These are phyloP conservation scores for Styela clava DNA, from an alignment of 23 tunicate species.

Conservation along the genomic window DNA sequence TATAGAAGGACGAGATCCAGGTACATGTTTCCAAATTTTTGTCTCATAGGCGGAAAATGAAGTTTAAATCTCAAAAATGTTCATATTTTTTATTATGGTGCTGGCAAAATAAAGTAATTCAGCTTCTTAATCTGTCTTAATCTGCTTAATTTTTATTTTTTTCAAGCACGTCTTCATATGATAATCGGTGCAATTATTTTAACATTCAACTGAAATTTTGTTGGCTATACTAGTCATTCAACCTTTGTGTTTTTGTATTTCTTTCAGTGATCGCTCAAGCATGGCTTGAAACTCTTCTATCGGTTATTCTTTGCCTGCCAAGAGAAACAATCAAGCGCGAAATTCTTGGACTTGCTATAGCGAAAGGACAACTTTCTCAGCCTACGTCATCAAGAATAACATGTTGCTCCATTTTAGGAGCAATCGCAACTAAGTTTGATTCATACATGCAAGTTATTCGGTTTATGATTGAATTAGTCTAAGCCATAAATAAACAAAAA, in stretches of 20 bases:
- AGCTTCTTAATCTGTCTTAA: too few relatives aligned
- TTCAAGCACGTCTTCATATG: too few relatives aligned
- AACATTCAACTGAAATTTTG: too few relatives aligned
- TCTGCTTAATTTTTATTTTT: too few relatives aligned
- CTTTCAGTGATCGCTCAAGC: constrained; percentile 54
- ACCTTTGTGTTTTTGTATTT: constrained; percentile 14
- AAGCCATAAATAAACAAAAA: not conserved
- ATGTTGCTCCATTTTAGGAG: constrained; percentile 73
- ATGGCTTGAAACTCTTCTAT: constrained; percentile 63
- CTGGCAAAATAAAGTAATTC: too few relatives aligned
- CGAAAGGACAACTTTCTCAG: constrained; percentile 80
- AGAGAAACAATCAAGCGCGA: constrained; percentile 62
- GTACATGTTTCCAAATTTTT: constrained; percentile 33
- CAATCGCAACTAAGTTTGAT: constrained; percentile 69
- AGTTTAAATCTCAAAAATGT: too few relatives aligned
- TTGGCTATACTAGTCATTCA: too few relatives aligned
- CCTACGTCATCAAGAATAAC: constrained; percentile 69
- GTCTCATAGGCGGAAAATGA: too few relatives aligned
- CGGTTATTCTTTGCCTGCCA: constrained; percentile 47
- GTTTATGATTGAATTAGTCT: not conserved
- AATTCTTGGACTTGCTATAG: constrained; percentile 66
- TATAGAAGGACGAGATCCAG: constrained; percentile 56
- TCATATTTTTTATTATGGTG: too few relatives aligned
- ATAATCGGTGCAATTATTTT: too few relatives aligned
- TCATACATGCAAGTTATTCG: constrained; percentile 48